These are phyloP conservation scores for Sesia apiformis DNA, from an alignment of 2,888 invertebrate species.

Conservation along the genomic window DNA sequence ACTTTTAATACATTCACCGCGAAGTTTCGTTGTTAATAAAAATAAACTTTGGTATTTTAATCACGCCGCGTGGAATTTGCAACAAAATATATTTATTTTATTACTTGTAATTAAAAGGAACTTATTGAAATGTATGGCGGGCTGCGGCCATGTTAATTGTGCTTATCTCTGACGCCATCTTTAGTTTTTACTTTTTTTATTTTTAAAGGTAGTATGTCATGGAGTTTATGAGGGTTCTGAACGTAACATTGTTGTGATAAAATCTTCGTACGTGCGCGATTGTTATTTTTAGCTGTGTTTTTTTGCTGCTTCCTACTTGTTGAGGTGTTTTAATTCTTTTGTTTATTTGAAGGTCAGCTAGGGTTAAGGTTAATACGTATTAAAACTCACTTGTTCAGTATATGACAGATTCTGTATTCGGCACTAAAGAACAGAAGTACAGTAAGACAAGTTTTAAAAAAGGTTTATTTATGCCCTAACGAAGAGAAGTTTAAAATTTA, in stretches of 20 bases:
- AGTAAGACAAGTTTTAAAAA: no score
- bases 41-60: slow-evolving; percentile 6
- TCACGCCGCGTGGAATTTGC: slow-evolving; percentile 1
- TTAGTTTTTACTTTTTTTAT: slow-evolving; percentile 16
- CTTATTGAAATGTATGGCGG: slow-evolving; percentile 28
- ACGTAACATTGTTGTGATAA: slow-evolving; percentile 21
- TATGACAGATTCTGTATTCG: no score
- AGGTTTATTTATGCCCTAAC: no score
- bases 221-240: slow-evolving; percentile 32
- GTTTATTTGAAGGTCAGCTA: no score
- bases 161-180: slow-evolving; percentile 39
- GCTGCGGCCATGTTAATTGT: slow-evolving; percentile 29
- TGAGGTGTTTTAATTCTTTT: no score
- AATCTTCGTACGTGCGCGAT: slow-evolving; percentile 15
- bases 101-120: slow-evolving; percentile 26
- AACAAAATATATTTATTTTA: slow-evolving; percentile 15
- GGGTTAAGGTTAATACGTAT: no score
- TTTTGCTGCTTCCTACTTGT: background rate
- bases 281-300: background rate
- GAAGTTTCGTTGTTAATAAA: background rate
- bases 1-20: no score
- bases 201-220: slow-evolving; percentile 29
- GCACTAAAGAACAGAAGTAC: no score
- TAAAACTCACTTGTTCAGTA: no score
- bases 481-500: no score